These are phyloP conservation scores for Melanotaenia pygmaea DNA, from an alignment of 2,797 vertebrate species.

Conservation along the genomic window DNA sequence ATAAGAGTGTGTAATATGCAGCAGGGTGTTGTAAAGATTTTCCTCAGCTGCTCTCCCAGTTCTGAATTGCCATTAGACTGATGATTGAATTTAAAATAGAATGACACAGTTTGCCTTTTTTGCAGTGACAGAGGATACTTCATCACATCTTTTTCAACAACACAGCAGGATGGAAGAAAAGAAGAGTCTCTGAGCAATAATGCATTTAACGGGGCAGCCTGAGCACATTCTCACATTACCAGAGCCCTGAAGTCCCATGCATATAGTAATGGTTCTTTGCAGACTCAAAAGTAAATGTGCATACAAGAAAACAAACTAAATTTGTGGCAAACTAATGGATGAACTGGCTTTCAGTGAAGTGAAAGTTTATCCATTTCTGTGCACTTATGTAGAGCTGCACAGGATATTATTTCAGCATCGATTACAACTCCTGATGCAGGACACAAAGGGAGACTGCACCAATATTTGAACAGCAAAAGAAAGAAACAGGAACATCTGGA, in stretches of 20 bases:
- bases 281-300: background rate
- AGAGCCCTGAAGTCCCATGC: background rate
- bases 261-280: background rate
- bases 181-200: conserved; percentile 7
- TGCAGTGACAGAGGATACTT: conserved; percentile 19
- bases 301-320: background rate
- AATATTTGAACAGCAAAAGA: too few relatives aligned
- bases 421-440: background rate
- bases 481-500: too few relatives aligned
- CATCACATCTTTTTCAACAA: conserved; percentile 29
- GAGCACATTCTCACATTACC: background rate
- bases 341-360: background rate
- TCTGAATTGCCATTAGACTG: conserved; percentile 16
- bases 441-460: background rate
- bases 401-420: background rate
- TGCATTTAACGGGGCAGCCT: conserved; percentile 6
- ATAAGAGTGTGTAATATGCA: background rate
- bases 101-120: conserved; percentile 15
- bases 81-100: conserved; percentile 15
- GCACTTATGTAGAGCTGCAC: too few relatives aligned
- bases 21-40: background rate
- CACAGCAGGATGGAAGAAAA: conserved; percentile 10
- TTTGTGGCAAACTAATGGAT: too few relatives aligned
- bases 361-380: too few relatives aligned
- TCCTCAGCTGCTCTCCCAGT: background rate